Evolutionary conservation across 2,888 invertebrate species (phyloP), one percentile per base, ranked within the genome.

Genomic region (Metallyticus violacea): DNA sequence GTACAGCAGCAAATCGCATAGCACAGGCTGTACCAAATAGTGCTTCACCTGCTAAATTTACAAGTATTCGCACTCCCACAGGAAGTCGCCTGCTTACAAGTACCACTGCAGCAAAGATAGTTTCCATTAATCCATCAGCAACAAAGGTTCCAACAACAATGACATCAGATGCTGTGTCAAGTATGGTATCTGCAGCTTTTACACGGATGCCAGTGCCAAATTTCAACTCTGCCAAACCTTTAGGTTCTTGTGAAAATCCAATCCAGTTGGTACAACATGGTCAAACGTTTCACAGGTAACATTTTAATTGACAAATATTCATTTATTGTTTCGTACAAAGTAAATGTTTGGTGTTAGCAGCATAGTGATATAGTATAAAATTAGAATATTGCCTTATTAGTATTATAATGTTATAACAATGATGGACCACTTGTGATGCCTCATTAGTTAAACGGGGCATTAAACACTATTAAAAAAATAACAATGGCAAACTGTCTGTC

Each of bases 211-310:
- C 87, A 78, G 87, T 87, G 40, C 86, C 87, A 25, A 88, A 88
- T 77, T 87, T 88, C 79, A 88, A 89, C 87, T 88, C 85, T 84
- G 86, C 87, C 79, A 92, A 91, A 86, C 92, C 93, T 26, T 89
- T 93, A 4, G 93, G 93, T 7, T 93, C 93, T 2, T 93, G 92
- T 89, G 92, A 93, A 88, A 94, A 94, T 90, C 93, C 94, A 1
- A 94, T 94, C 88, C 92, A 94, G 89, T 93, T 94, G 83, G 93
- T 94, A 81, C 94, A 94, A 88, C 93, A 94, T 89, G 94, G 94
- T 26, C 93, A 93, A 89, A 93, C 93, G 81, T 94, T 93, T 90
- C 93, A 93, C 83, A 93, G 91, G 91, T 91, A 89, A 79, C n/a
- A 15, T 29, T 15, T 29, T 30, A 30, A 76, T 62, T 9, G 27